Base-by-base conservation (phyloP, 2,797 vertebrate species). In the Todus mexicanus region DNA sequence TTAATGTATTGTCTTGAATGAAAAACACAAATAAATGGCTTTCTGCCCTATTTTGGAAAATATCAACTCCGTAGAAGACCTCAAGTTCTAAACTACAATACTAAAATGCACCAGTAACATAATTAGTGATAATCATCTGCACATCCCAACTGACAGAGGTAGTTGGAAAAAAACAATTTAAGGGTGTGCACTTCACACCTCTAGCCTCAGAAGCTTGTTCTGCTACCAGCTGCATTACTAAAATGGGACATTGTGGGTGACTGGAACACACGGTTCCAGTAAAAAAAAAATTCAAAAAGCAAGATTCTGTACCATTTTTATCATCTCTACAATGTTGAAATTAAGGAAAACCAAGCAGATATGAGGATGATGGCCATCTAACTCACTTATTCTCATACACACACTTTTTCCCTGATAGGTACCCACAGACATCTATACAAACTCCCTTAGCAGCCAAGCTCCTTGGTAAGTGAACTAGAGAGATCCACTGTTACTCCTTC, bases 361-460 rank as follows among this genome's bases (percentile, higher is more conserved):
- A 57, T 0, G 17, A 78, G 10, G 43, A 86, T 54, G 19, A 13
- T 50, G 13, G 26, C 45, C 29, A n/a, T 2, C 5, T 15, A 80
- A 50, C 17, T 48, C 12, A 4, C 20, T 72, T 18, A 2, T 42
- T 64, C 60, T 59, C 33, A 27, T 4, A 20, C 7, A 5, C 7
- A 4, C 10, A 1, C 3, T 7, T 10, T 15, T 19, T 35, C 50
- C 56, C 11, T 22, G 7, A 43, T 2, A 3, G 1, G 12, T 68
- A 70, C 13, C 29, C 84, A 40, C 11, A 85, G 47, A 60, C 35
- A 40, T 5, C 35, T 14, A 22, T 54, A 68, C 50, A 61, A 87
- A 80, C n/a, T 33, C 56, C 26, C 19, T 22, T 9, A 54, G 59
- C 27, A 91, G 35, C 2, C 38, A 86, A 22, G 35, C 17, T 91